Percentiles rank a stretch among this genome's conserved stretches.
Evolutionary conservation across 2,888 invertebrate genomes (phyloP).

Genomic region (Gibbula magus): DNA sequence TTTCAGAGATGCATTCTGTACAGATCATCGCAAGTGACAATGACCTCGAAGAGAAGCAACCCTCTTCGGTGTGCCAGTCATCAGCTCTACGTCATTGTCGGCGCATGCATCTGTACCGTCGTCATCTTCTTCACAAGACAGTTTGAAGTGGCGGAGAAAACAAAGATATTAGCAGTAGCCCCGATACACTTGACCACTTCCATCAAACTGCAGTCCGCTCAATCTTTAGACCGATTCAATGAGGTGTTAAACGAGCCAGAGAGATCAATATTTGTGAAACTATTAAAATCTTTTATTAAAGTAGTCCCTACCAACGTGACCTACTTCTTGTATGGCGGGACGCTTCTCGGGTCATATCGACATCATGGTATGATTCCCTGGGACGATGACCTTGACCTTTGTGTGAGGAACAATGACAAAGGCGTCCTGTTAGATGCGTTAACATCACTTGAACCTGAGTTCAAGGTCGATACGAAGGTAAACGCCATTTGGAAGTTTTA

Average conservation of each 20-base stretch:
- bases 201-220: too few species aligned
- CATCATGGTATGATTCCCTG: neutral
- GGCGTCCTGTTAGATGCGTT: neutral
- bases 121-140: too few species aligned
- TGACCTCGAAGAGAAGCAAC: too few species aligned
- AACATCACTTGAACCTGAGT: constrained; percentile 26
- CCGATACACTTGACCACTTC: too few species aligned
- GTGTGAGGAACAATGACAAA: neutral
- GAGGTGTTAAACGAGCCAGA: neutral
- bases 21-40: too few species aligned
- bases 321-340: neutral
- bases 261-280: neutral
- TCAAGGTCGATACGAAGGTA: constrained; percentile 11
- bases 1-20: too few species aligned
- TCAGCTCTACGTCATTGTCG: too few species aligned
- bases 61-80: too few species aligned
- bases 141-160: too few species aligned
- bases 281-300: neutral
- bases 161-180: too few species aligned
- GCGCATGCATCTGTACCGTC: too few species aligned
- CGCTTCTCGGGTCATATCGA: neutral
- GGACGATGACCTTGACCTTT: neutral
- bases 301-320: neutral
- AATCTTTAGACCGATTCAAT: neutral
- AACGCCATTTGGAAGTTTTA: constrained; percentile 40